Base-by-base conservation (phyloP, 2,797 vertebrate species). In the Anolis apletophallus region DNA sequence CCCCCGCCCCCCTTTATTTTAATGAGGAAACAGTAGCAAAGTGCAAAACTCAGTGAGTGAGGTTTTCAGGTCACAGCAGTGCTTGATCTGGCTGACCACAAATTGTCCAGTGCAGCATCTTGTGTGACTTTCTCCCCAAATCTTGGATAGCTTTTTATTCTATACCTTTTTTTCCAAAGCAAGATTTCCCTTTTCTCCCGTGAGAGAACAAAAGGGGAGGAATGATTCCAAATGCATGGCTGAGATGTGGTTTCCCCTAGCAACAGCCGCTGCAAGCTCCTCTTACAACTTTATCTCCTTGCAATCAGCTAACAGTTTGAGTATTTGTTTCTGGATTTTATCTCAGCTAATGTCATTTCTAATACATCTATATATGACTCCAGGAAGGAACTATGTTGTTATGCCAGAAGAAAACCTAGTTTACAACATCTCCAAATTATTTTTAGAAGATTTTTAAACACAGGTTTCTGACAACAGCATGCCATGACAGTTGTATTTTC, bases 231-330 rank as follows among this genome's bases (percentile, higher is more conserved):
- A 88, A 85, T 80, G 92, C 86, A 92, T 81, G 88, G 88, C 80
- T 91, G 55, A 87, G 90, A 89, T 81, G 46, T 78, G 92, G 74
- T 91, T 95, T 95, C 94, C 93, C 89, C 26, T 90, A 89, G 91
- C 79, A 95, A 95, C 91, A 88, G 85, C 87, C 88, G 86, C 79
- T 88, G 83, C 86, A 75, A 80, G 89, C 89, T 88, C 13, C 88
- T 88, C 87, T 90, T 88, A 80, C 87, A 91, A 90, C 82, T 89
- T 94, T 88, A 86, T 75, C 11, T 55, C 59, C 91, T 73, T 88
- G 46, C 84, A 50, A 86, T 86, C 10, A 74, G 77, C 12, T 74
- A 55, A 61, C 64, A 88, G 85, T 89, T 64, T 36, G 23, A 61
- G 69, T 21, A 71, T 95, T 93, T 92, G 79, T 90, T 92, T 92